Base-by-base conservation (phyloP, 2,797 vertebrate genomes). In the Channallabes apus region DNA sequence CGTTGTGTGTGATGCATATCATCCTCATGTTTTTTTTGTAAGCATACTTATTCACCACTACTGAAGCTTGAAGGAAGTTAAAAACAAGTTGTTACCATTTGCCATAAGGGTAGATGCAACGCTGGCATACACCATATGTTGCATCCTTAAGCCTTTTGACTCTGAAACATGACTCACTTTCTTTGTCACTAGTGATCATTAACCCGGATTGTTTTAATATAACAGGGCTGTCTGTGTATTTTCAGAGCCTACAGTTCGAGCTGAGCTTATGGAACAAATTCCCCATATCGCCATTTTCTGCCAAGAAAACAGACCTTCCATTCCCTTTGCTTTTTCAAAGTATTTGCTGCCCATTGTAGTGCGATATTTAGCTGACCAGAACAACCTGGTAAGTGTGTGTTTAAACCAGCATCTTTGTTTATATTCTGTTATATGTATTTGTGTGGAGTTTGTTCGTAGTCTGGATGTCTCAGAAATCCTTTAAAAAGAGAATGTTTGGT, bases 231-330 rank as follows among this genome's bases (percentile, higher is more conserved):
- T 83, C 27, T 46, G 1, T 87, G 75, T 71, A 35, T 84, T 29
- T 59, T 18, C 90, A 97, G 96, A 97, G 83, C 96, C 96, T 71
- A 96, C 96, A 5, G 96, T 97, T 87, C 93, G 96, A 90, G 96
- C 96, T 22, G 96, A 97, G 87, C 91, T 97, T 88, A 97, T 97
- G 96, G 96, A 97, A 90, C 96, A 97, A 90, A 95, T 97, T 88
- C 96, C 96, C 87, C 96, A 96, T 51, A 96, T 97, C 67, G 96
- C 96, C 69, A 94, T 97, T 93, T 97, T 97, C 92, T 97, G 96
- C 91, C 96, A 97, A 91, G 96, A 97, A 91, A 97, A 96, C 89
- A 94, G 95, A 84, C 96, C 96, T 90, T 96, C 96, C n/a, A 96
- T 97, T 85, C 96, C 96, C 0, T 95, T 94, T 6, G 96, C 96